Evolutionary conservation across 2,797 vertebrate species (phyloP).

Genomic region (Lagocephalus sceleratus): DNA sequence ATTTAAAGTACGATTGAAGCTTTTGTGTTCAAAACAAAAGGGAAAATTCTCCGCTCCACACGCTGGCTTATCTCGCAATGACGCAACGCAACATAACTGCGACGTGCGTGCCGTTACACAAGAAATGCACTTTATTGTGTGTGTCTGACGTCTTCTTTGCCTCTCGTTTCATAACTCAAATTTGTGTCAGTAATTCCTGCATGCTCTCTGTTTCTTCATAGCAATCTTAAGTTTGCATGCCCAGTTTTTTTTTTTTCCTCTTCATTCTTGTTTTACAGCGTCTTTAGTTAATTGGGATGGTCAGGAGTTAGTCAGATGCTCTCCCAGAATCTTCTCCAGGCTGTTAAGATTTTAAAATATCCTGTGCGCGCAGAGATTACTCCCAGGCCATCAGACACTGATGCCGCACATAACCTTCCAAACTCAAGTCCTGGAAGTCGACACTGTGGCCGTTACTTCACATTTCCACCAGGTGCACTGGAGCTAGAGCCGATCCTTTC

Average conservation of each 20-base stretch:
- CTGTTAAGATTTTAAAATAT: too few species aligned
- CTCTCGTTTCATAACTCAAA: constrained; percentile 9
- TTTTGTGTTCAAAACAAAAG: constrained; percentile 60
- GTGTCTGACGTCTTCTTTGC: constrained; percentile 2
- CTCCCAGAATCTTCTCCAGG: too few species aligned
- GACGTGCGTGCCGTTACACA: constrained; percentile 40
- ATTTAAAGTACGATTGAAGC: constrained; percentile 45
- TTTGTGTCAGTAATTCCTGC: constrained; percentile 32
- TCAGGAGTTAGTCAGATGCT: constrained; percentile 16
- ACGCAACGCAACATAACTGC: constrained; percentile 45
- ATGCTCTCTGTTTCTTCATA: constrained; percentile 30
- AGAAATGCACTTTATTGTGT: constrained; percentile 23
- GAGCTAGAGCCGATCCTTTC: too few species aligned
- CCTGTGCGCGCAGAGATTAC: too few species aligned
- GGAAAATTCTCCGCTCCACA: constrained; percentile 45
- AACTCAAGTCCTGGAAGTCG: too few species aligned
- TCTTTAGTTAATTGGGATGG: constrained; percentile 30
- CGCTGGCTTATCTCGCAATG: constrained; percentile 48
- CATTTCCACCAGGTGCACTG: too few species aligned
- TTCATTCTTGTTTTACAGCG: constrained; percentile 34
- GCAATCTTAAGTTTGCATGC: constrained; percentile 33
- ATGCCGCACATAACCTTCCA: too few species aligned
- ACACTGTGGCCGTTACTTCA: too few species aligned
- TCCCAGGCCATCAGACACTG: too few species aligned
- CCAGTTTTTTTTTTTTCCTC: constrained; percentile 26